These are phyloP conservation scores for Drosophila teissieri DNA, from an alignment of 1,140 invertebrate species.

Conservation along the genomic window DNA sequence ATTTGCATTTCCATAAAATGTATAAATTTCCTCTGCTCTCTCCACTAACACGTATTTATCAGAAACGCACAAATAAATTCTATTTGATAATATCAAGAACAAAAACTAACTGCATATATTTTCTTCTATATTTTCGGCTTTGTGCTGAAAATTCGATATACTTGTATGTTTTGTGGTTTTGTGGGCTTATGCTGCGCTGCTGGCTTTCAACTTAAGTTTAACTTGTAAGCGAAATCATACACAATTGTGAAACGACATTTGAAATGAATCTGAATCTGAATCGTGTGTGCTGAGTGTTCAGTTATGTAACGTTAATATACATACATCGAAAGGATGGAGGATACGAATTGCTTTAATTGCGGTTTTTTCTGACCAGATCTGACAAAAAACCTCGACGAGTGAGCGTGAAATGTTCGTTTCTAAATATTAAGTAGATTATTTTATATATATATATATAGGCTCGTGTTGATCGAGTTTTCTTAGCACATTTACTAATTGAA, in stretches of 20 bases:
- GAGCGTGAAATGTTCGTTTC: conserved; percentile 58
- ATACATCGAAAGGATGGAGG: conserved; percentile 43
- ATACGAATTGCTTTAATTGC: conserved; percentile 37
- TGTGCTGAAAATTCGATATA: conserved; percentile 33
- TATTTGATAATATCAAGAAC: conserved; percentile 59
- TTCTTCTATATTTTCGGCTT: conserved; percentile 30
- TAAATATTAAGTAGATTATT: conserved; percentile 64
- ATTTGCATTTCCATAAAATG: conserved; percentile 50
- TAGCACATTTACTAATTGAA: conserved; percentile 82
- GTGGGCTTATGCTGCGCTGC: conserved; percentile 35
- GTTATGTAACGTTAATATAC: conserved; percentile 49
- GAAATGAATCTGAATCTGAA: conserved; percentile 37
- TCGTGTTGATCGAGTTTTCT: conserved; percentile 43
- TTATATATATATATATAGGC: conserved; percentile 34
- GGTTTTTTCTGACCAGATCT: conserved; percentile 32
- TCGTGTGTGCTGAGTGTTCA: conserved; percentile 6
- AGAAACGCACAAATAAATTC: conserved; percentile 67
- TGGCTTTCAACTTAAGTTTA: conserved; percentile 67
- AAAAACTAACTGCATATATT: conserved; percentile 68
- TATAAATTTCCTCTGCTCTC: conserved; percentile 29
- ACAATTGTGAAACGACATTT: conserved; percentile 65
- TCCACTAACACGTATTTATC: conserved; percentile 40
- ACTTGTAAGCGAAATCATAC: conserved; percentile 69
- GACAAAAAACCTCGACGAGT: conserved; percentile 73
- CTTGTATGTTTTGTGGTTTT: conserved; percentile 22